Evolutionary conservation across 2,113 vertebrate species (phyloP).

Genomic region (Tetraodon nigroviridis): DNA sequence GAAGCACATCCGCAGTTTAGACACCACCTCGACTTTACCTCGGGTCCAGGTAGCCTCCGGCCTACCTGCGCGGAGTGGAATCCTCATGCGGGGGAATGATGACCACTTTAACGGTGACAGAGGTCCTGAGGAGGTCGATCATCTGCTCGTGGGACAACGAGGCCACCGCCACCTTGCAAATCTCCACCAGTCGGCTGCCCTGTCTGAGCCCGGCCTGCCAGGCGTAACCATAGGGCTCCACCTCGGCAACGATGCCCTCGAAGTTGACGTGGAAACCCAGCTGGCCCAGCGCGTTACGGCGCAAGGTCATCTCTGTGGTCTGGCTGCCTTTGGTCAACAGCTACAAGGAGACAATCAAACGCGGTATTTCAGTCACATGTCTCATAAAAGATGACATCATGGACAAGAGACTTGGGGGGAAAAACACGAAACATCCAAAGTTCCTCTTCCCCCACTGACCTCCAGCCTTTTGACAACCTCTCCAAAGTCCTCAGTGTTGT

Average conservation of each 20-base stretch:
- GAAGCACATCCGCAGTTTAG: not conserved
- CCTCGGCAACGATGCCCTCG: constrained; percentile 93
- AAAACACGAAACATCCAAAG: not conserved
- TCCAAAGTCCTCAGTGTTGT: constrained; percentile 88
- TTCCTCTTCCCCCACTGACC: constrained; percentile 74
- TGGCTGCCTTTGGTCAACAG: constrained; percentile 91
- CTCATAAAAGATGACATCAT: too few relatives aligned
- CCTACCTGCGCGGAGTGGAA: constrained; percentile 89
- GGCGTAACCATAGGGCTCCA: constrained; percentile 91
- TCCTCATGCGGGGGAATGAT: constrained; percentile 94
- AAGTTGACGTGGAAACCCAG: constrained; percentile 97
- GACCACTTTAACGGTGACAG: constrained; percentile 92
- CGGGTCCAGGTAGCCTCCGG: too few relatives aligned
- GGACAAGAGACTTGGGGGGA: not conserved
- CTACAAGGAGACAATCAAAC: constrained; percentile 60
- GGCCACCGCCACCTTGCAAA: constrained; percentile 93
- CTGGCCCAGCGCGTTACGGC: constrained; percentile 90
- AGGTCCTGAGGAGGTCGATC: constrained; percentile 94
- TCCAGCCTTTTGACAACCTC: constrained; percentile 93
- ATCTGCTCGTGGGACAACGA: constrained; percentile 95
- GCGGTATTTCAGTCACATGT: not conserved
- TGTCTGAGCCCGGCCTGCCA: constrained; percentile 95
- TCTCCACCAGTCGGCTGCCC: constrained; percentile 92
- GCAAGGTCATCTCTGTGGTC: constrained; percentile 92
- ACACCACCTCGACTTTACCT: not conserved